Conservation (phyloP, 2,888 invertebrate species). For the Tinea semifulvella region DNA sequence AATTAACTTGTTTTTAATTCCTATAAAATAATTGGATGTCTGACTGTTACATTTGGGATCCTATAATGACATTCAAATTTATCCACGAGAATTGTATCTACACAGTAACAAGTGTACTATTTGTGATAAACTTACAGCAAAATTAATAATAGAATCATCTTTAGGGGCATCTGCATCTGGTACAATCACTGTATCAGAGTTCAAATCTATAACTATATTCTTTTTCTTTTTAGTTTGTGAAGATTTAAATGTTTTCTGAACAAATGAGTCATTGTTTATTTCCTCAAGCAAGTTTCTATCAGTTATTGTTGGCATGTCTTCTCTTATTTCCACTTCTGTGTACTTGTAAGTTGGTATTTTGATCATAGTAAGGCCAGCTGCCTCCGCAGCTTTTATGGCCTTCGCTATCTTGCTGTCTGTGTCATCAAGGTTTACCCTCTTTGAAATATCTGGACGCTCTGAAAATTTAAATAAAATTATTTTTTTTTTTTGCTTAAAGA, state of each 20-base stretch:
- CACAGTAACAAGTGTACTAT: too few species aligned
- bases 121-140: conserved; percentile 71
- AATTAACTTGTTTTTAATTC: too few species aligned
- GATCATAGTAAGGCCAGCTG: conserved; percentile 58
- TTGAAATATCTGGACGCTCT: conserved; percentile 32
- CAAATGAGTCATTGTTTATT: conserved; percentile 75
- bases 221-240: conserved; percentile 69
- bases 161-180: conserved; percentile 61
- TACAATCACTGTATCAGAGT: conserved; percentile 74
- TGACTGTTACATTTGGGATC: too few species aligned
- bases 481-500: too few species aligned
- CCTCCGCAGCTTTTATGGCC: conserved; percentile 58
- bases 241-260: conserved; percentile 67
- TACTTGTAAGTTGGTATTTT: conserved; percentile 60
- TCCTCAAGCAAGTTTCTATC: conserved; percentile 71
- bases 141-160: conserved; percentile 72
- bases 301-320: conserved; percentile 61
- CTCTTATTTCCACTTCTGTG: conserved; percentile 34
- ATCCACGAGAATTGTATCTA: too few species aligned
- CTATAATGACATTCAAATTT: too few species aligned
- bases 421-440: conserved; percentile 42
- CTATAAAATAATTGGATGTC: too few species aligned
- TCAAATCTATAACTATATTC: conserved; percentile 78
- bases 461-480: conserved; percentile 22
- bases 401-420: conserved; percentile 54